These are phyloP conservation scores for Hydrotaea diabolus DNA, from an alignment of 2,888 invertebrate species.

Conservation along the genomic window DNA sequence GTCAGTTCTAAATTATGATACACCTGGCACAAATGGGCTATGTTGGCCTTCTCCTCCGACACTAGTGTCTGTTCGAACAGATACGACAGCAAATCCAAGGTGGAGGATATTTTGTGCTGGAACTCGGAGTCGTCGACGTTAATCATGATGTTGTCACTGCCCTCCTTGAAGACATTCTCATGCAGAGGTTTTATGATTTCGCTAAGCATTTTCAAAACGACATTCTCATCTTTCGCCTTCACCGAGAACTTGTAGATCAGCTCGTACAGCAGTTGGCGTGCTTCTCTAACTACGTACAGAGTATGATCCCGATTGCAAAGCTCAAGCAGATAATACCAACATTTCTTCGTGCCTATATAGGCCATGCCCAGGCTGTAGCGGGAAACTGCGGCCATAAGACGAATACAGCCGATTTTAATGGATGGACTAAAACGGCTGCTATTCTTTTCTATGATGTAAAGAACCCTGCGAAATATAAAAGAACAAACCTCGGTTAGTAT, in stretches of 20 bases:
- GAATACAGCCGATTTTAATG: constrained; percentile 85
- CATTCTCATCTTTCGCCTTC: constrained; percentile 81
- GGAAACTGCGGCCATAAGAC: constrained; percentile 84
- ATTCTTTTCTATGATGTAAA: constrained; percentile 71
- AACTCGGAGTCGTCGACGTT: constrained; percentile 82
- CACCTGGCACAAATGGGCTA: constrained; percentile 77
- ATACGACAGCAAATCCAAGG: constrained; percentile 83
- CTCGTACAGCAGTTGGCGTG: constrained; percentile 84
- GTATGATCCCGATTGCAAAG: constrained; percentile 86
- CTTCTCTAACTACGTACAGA: constrained; percentile 86
- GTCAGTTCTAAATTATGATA: constrained; percentile 76
- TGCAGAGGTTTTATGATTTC: constrained; percentile 83
- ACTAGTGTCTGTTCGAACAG: constrained; percentile 82
- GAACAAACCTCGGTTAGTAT: neutral
- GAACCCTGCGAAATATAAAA: constrained; percentile 70
- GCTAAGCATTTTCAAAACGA: constrained; percentile 83
- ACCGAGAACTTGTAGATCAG: constrained; percentile 82
- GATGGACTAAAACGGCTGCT: constrained; percentile 82
- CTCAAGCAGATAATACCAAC: constrained; percentile 85
- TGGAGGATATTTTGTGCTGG: constrained; percentile 82
- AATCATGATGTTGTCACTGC: constrained; percentile 71
- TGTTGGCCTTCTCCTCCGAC: constrained; percentile 78
- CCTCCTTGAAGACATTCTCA: constrained; percentile 82
- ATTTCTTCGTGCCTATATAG: constrained; percentile 84
- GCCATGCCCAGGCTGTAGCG: constrained; percentile 85